phyloP scores from a whole-genome alignment of 2,113 vertebrate genomes.

The Triplophysa siluroides region DNA sequence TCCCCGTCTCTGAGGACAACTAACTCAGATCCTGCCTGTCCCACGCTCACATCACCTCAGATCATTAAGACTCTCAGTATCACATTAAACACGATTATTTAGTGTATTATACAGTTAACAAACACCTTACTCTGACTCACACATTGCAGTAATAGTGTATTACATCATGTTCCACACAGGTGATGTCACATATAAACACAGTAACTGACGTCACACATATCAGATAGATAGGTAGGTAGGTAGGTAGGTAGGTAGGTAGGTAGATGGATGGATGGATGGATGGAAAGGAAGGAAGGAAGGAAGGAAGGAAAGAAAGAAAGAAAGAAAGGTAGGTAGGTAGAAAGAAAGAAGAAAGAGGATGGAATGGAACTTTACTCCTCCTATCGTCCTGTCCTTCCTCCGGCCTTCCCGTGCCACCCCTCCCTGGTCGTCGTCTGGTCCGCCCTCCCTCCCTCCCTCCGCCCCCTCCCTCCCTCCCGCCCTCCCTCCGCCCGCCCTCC shows the following conservation, averaged over 20 bases:
- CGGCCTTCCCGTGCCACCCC: too few relatives aligned
- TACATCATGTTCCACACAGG: background rate
- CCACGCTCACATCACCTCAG: constrained; percentile 28
- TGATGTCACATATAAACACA: background rate
- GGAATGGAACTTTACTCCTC: too few relatives aligned
- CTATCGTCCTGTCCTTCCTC: too few relatives aligned
- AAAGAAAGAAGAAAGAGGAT: too few relatives aligned
- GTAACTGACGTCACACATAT: background rate
- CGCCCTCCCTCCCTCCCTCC: too few relatives aligned
- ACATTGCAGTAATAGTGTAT: constrained; percentile 12
- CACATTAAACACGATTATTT: constrained; percentile 20
- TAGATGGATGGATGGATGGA: background rate
- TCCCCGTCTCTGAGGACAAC: constrained; percentile 69
- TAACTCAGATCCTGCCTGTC: constrained; percentile 69
- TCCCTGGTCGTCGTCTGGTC: too few relatives aligned
- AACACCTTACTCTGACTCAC: background rate
- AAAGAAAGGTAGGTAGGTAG: too few relatives aligned
- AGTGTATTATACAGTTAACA: background rate
- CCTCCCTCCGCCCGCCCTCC: too few relatives aligned
- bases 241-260: background rate
- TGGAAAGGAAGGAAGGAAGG: too few relatives aligned
- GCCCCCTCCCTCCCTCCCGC: too few relatives aligned
- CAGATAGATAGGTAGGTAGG: background rate
- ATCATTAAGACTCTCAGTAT: constrained; percentile 24
- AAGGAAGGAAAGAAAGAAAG: too few relatives aligned